These are phyloP conservation scores for Timema cristinae DNA, from an alignment of 2,888 invertebrate species.

Conservation along the genomic window DNA sequence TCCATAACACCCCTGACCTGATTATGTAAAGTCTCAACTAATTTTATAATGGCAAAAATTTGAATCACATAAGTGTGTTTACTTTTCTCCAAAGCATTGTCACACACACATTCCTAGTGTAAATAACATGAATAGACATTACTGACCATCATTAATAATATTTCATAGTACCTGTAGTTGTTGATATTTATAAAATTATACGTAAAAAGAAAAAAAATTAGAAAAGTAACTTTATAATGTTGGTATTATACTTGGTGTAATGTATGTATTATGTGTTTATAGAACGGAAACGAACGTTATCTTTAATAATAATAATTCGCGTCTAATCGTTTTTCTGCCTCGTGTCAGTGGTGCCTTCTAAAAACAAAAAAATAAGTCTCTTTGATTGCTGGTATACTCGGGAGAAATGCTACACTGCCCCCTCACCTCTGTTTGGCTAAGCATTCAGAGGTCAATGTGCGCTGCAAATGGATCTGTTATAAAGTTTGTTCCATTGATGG, in stretches of 20 bases:
- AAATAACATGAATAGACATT: background rate
- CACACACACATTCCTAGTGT: background rate
- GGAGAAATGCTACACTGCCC: no score
- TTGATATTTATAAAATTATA: background rate
- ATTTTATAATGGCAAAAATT: background rate
- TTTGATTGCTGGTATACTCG: no score
- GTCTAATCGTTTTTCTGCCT: constrained; percentile 43
- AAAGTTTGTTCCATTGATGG: no score
- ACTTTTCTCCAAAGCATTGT: background rate
- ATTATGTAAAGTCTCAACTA: no score
- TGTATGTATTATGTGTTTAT: no score
- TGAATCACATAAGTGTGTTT: background rate
- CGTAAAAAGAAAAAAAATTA: background rate
- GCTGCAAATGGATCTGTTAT: no score
- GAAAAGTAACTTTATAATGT: no score
- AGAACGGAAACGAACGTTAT: no score
- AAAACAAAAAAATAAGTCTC: background rate
- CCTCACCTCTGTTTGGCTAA: no score
- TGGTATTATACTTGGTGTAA: no score
- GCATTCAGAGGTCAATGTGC: no score
- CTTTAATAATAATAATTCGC: background rate
- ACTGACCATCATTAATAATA: background rate
- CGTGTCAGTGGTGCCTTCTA: constrained; percentile 51
- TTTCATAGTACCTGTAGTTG: constrained; percentile 16
- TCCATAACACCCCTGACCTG: no score